These are phyloP conservation scores for Aricia agestis DNA, from an alignment of 1,140 invertebrate species.

Conservation along the genomic window DNA sequence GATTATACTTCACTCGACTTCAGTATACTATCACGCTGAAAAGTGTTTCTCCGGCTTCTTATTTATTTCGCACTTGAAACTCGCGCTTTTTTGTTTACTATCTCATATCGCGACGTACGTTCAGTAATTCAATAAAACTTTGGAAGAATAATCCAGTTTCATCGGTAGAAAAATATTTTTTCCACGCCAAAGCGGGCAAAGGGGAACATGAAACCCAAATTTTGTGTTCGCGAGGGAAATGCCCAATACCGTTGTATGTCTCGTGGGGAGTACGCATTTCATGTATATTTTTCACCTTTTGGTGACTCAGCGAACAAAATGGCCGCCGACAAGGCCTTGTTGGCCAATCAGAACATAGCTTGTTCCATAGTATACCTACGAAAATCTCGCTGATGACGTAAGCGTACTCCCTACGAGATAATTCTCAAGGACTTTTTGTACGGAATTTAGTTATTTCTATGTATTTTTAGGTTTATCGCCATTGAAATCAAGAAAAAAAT, in stretches of 20 bases:
- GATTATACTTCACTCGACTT: constrained; percentile 17
- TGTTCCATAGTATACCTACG: constrained; percentile 69
- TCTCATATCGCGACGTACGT: background rate
- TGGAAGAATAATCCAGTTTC: constrained; percentile 34
- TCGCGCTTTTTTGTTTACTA: constrained; percentile 38
- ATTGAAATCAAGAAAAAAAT: background rate
- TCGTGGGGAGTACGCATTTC: constrained; percentile 71
- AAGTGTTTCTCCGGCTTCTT: constrained; percentile 27
- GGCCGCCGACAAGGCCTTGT: constrained; percentile 71
- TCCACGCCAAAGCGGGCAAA: constrained; percentile 46
- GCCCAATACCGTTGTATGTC: constrained; percentile 75
- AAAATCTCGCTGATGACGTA: constrained; percentile 68
- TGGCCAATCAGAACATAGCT: constrained; percentile 64
- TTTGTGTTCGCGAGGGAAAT: constrained; percentile 75
- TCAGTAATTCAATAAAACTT: background rate
- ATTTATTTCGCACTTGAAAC: constrained; percentile 35
- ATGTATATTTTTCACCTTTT: constrained; percentile 75
- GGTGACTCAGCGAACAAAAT: constrained; percentile 77
- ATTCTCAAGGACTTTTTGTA: constrained; percentile 75
- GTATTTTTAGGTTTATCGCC: constrained; percentile 41
- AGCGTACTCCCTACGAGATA: constrained; percentile 72
- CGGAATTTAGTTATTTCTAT: constrained; percentile 44
- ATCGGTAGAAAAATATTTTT: constrained; percentile 29
- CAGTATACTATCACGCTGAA: constrained; percentile 22
- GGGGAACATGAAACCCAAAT: constrained; percentile 73